Percentiles rank a stretch among this genome's conserved stretches.
Conservation (phyloP, 1,140 invertebrate genomes). For the Drosophila elegans region DNA sequence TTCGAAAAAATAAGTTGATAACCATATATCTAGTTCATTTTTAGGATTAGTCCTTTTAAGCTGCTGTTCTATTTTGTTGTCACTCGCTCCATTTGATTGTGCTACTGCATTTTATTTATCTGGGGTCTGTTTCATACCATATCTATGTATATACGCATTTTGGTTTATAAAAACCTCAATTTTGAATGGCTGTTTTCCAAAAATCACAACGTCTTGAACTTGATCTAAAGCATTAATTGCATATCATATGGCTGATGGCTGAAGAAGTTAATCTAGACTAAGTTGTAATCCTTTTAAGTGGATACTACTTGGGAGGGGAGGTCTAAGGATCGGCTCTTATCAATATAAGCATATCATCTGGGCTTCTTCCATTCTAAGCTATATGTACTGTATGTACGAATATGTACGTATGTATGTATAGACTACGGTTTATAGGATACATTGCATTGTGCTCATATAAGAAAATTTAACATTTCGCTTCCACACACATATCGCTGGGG, state of each 20-base stretch:
- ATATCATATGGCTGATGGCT: slow-evolving; percentile 54
- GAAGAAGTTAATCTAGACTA: slow-evolving; percentile 44
- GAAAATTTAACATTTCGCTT: slow-evolving; percentile 74
- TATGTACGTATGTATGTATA: slow-evolving; percentile 62
- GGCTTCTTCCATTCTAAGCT: slow-evolving; percentile 23
- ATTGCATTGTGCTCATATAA: slow-evolving; percentile 82
- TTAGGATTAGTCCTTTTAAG: slow-evolving; percentile 52
- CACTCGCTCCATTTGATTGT: slow-evolving; percentile 74
- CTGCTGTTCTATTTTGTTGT: slow-evolving; percentile 52
- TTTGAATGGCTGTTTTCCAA: slow-evolving; percentile 32
- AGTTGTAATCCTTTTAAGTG: slow-evolving; percentile 26
- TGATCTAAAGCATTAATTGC: slow-evolving; percentile 60
- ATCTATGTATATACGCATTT: slow-evolving; percentile 9
- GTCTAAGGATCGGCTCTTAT: slow-evolving; percentile 24
- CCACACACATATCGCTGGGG: slow-evolving; percentile 34
- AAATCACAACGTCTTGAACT: slow-evolving; percentile 75
- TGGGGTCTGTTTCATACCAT: slow-evolving; percentile 31
- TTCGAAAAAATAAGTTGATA: slow-evolving; percentile 10
- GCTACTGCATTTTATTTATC: slow-evolving; percentile 68
- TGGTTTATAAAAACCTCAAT: slow-evolving; percentile 10
- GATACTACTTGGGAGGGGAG: slow-evolving; percentile 17
- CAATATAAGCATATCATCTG: slow-evolving; percentile 27
- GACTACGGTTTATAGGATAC: slow-evolving; percentile 82
- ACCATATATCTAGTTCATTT: slow-evolving; percentile 34
- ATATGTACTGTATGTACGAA: slow-evolving; percentile 47